Percentiles rank a stretch among this genome's conserved stretches.
phyloP scores from a whole-genome alignment of 1,140 invertebrate genomes.

The Linepithema humile region DNA sequence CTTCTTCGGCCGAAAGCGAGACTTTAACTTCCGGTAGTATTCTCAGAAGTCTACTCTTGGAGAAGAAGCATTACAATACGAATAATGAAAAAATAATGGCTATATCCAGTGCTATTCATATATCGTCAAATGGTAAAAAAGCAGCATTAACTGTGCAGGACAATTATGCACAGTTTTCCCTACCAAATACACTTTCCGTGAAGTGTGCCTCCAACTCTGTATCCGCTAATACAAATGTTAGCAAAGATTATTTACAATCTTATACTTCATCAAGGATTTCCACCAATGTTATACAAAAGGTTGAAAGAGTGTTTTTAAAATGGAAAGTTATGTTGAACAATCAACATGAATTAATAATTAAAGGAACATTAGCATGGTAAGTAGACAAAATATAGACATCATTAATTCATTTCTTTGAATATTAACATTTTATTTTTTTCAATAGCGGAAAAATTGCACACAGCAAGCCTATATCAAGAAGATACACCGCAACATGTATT shows the following conservation, averaged over 20 bases:
- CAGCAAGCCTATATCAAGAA: constrained; percentile 77
- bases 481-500: constrained; percentile 64
- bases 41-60: constrained; percentile 60
- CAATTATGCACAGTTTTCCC: neutral
- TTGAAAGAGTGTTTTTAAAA: constrained; percentile 63
- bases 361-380: constrained; percentile 76
- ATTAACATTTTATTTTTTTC: constrained; percentile 16
- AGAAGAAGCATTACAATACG: neutral
- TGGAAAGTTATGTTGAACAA: constrained; percentile 77
- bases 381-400: neutral
- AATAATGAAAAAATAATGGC: constrained; percentile 32
- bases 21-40: constrained; percentile 73
- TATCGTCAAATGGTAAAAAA: neutral
- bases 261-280: neutral
- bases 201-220: neutral
- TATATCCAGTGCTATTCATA: constrained; percentile 65
- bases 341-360: constrained; percentile 72
- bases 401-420: neutral
- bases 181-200: neutral
- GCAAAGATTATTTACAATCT: neutral
- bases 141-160: neutral
- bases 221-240: neutral
- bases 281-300: neutral
- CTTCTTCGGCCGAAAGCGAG: constrained; percentile 66
- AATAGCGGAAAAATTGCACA: constrained; percentile 71